Evolutionary conservation across 2,888 invertebrate genomes (phyloP), one percentile per base, ranked within the genome.

Genomic region (Zygothrica quintamaculata): DNA sequence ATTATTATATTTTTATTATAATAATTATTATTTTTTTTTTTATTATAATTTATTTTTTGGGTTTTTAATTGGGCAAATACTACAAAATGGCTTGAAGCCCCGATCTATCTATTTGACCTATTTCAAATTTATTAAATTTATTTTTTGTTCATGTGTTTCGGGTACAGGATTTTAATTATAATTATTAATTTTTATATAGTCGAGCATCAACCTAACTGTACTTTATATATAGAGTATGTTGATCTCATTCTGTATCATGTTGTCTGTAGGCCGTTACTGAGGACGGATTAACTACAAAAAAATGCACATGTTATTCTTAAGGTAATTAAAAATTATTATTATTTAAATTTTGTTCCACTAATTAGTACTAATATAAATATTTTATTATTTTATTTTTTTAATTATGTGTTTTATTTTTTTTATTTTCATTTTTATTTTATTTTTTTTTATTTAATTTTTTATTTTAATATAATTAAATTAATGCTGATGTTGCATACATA

Each of bases 281-380:
- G 73, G 73, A 74, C 73, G 73, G 73, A 74, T 74, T 74, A 68
- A 74, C 73, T 74, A 74, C 70, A 57, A 61, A 65, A 62, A 73
- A 74, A 65, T 73, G 64, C 70, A 69, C 69, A 65, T 52, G 22
- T 60, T 65, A 42, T 64, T 46, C 59, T 64, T 64, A 64, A 60
- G 31, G 29, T 61, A 42, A 60, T 48, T 51, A 46, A 65, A 70
- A 56, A 64, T 36, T 22, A 70, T 70, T 36, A 48, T 25, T 51
- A 9, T 39, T 42, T 44, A 33, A 44, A 33, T 36, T 42, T 29
- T 60, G 37, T 22, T 31, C n/a, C 69, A 61, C 52, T 69, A 70
- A 70, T 70, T 37, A n/a, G n/a, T n/a, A n/a, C n/a, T n/a, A n/a
- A n/a, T n/a, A n/a, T n/a, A n/a, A n/a, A n/a, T n/a, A n/a, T n/a